A percentile compares a stretch with the other conserved stretches of the same genome.
These are phyloP conservation scores for Caenorhabditis tropicalis DNA, from an alignment of 1,140 invertebrate species.

Conservation along the genomic window DNA sequence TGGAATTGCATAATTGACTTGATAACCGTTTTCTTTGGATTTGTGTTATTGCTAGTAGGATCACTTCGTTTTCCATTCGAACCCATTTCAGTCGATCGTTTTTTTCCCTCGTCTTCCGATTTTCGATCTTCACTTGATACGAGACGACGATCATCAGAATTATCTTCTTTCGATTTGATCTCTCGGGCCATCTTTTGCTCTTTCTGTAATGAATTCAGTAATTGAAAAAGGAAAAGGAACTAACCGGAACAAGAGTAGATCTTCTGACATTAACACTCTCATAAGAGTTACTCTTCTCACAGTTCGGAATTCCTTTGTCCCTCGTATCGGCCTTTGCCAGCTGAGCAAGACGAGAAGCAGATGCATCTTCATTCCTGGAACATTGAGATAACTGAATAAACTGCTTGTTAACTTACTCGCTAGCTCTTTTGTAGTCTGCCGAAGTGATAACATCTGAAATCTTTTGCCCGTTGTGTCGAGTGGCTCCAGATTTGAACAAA, in stretches of 20 bases:
- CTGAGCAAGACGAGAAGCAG: background rate
- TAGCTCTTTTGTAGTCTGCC: conserved; percentile 5
- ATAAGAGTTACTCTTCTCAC: conserved; percentile 29
- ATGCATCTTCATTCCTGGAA: background rate
- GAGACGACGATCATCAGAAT: conserved; percentile 5
- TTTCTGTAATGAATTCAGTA: background rate
- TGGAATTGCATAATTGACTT: background rate
- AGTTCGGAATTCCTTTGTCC: conserved; percentile 14
- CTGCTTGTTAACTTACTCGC: background rate
- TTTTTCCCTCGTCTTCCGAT: background rate
- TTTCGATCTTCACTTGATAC: conserved; percentile 23
- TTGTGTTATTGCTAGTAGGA: background rate
- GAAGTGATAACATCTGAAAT: background rate
- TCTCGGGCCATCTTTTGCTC: conserved; percentile 33
- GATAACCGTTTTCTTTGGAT: background rate
- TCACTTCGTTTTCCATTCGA: background rate
- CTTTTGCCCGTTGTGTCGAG: conserved; percentile 18
- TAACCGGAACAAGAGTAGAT: conserved; percentile 15
- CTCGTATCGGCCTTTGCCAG: background rate
- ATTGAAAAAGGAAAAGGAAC: background rate
- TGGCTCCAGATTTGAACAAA: conserved; percentile 26
- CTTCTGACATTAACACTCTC: conserved; percentile 15
- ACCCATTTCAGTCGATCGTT: background rate
- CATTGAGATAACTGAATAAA: too few relatives aligned
- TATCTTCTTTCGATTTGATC: conserved; percentile 7